A percentile compares a stretch with the other conserved stretches of the same genome.
Conservation (phyloP, 2,888 invertebrate genomes). For the Disparrhopalites patrizii region DNA sequence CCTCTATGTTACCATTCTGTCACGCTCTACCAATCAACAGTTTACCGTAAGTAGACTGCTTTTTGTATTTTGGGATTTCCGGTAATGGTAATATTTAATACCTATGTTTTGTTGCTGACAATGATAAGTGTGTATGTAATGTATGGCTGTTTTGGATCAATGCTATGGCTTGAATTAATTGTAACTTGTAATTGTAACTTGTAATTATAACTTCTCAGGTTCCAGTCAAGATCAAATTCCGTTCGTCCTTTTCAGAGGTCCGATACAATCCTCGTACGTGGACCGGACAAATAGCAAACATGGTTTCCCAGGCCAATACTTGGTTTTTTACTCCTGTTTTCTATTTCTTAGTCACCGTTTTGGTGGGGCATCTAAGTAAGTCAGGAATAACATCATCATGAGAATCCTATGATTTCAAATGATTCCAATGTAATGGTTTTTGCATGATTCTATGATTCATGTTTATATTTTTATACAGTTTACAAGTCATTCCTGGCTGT, state of each 20-base stretch:
- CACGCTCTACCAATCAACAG: slow-evolving; percentile 33
- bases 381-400: not conserved
- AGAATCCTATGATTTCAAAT: not conserved
- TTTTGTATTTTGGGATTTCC: not conserved
- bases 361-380: slow-evolving; percentile 15
- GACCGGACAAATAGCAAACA: slow-evolving; percentile 3
- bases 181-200: too few species aligned
- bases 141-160: too few species aligned
- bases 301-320: not conserved
- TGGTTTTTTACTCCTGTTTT: slow-evolving; percentile 18
- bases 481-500: slow-evolving; percentile 5
- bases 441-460: not conserved
- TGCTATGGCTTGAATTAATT: too few species aligned
- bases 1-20: slow-evolving; percentile 32
- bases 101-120: too few species aligned
- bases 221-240: slow-evolving; percentile 21
- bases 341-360: slow-evolving; percentile 15
- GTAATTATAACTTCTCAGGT: slow-evolving; percentile 10
- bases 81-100: not conserved
- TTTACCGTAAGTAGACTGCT: slow-evolving; percentile 28
- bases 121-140: too few species aligned
- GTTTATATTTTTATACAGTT: slow-evolving; percentile 1
- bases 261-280: slow-evolving; percentile 14
- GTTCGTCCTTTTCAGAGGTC: not conserved
- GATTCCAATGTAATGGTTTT: not conserved